phyloP scores from a whole-genome alignment of 1,140 invertebrate species.

The Littorina saxatilis region DNA sequence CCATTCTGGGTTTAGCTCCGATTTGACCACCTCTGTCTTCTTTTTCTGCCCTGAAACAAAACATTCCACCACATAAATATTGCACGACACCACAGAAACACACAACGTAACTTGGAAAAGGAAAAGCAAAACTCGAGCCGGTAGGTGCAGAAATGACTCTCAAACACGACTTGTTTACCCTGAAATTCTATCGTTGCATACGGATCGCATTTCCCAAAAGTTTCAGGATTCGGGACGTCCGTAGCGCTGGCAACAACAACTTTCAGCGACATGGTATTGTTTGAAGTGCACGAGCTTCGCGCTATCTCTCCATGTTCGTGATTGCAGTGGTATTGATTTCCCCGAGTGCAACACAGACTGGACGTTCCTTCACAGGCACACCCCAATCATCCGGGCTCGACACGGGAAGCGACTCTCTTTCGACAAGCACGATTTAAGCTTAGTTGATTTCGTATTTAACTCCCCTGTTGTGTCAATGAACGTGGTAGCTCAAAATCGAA shows the following conservation, averaged over 20 bases:
- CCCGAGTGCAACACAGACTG: background rate
- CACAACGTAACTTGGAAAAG: too few species aligned
- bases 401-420: conserved; percentile 7
- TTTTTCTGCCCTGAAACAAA: conserved; percentile 70
- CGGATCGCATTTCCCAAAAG: conserved; percentile 73
- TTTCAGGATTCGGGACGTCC: conserved; percentile 73
- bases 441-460: too few species aligned
- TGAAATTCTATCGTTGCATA: conserved; percentile 69
- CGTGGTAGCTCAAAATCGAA: background rate
- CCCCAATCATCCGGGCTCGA: background rate
- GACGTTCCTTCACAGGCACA: conserved; percentile 20
- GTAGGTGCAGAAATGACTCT: too few species aligned
- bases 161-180: too few species aligned
- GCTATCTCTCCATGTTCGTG: conserved; percentile 22
- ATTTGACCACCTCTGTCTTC: conserved; percentile 69
- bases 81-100: too few species aligned
- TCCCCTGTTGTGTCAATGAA: too few species aligned
- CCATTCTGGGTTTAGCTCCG: conserved; percentile 70
- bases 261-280: conserved; percentile 60
- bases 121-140: too few species aligned
- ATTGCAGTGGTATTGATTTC: conserved; percentile 4
- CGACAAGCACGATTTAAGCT: too few species aligned
- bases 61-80: conserved; percentile 4
- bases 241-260: conserved; percentile 65
- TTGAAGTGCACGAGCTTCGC: background rate